Percentiles rank a stretch among this genome's conserved stretches.
phyloP scores from a whole-genome alignment of 2,888 invertebrate genomes.

The Orthosia gracilis region DNA sequence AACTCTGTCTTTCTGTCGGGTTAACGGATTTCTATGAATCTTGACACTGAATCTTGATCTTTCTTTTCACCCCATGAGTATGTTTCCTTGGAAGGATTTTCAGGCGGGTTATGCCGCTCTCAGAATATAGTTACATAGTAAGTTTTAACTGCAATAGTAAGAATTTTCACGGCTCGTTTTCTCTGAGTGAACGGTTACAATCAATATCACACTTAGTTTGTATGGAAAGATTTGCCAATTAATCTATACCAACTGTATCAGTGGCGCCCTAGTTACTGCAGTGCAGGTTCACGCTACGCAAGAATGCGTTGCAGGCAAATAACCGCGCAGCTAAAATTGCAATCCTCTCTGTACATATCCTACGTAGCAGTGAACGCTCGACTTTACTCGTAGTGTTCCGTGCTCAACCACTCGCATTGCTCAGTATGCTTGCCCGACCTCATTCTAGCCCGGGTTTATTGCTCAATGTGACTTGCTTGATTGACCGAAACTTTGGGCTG shows the following conservation, averaged over 20 bases:
- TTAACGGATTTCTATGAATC: too few species aligned
- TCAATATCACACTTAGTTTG: not conserved
- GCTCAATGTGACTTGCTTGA: constrained; percentile 14
- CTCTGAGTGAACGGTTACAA: too few species aligned
- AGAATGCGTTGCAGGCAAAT: not conserved
- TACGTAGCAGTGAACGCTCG: not conserved
- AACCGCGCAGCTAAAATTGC: not conserved
- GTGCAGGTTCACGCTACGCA: too few species aligned
- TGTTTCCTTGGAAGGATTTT: too few species aligned
- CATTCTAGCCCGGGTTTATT: constrained; percentile 18
- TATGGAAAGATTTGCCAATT: not conserved
- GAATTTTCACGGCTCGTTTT: too few species aligned
- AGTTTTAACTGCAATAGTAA: too few species aligned
- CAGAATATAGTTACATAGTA: too few species aligned
- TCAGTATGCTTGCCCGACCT: constrained; percentile 41
- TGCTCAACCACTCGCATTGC: constrained; percentile 19
- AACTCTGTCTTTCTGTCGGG: too few species aligned
- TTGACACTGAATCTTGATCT: too few species aligned
- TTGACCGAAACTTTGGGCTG: constrained; percentile 24
- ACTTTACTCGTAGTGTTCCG: not conserved
- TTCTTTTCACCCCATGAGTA: too few species aligned
- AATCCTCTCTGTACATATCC: not conserved
- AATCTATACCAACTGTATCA: too few species aligned
- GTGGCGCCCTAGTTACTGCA: not conserved
- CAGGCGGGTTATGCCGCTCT: too few species aligned